phyloP scores from a whole-genome alignment of 1,140 invertebrate genomes.

The Thaumatotibia leucotreta region DNA sequence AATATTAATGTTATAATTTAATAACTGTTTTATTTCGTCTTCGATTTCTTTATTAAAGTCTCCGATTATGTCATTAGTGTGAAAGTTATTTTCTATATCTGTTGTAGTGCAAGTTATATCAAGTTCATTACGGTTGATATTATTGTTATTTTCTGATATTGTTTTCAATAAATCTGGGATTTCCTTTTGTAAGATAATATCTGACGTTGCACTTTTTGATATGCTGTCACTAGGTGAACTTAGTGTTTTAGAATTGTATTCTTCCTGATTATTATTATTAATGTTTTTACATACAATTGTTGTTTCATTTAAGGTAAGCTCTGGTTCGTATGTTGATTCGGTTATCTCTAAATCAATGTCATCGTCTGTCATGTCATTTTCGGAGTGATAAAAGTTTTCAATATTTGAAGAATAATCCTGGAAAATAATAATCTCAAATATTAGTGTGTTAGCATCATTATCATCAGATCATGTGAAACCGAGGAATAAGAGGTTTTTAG shows the following conservation, averaged over 20 bases:
- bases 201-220: slow-evolving; percentile 25
- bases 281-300: slow-evolving; percentile 26
- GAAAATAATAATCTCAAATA: slow-evolving; percentile 28
- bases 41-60: slow-evolving; percentile 77
- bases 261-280: slow-evolving; percentile 38
- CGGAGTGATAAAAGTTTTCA: slow-evolving; percentile 62
- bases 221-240: slow-evolving; percentile 19
- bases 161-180: slow-evolving; percentile 66
- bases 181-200: slow-evolving; percentile 39
- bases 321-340: slow-evolving; percentile 35
- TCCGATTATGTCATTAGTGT: slow-evolving; percentile 72
- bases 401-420: slow-evolving; percentile 67
- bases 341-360: slow-evolving; percentile 57
- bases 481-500: too few species aligned
- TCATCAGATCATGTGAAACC: slow-evolving; percentile 7
- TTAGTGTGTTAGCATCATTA: too few species aligned
- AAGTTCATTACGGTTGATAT: slow-evolving; percentile 30
- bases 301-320: slow-evolving; percentile 29
- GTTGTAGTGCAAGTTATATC: slow-evolving; percentile 51
- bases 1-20: slow-evolving; percentile 70
- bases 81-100: slow-evolving; percentile 69
- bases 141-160: slow-evolving; percentile 50
- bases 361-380: slow-evolving; percentile 73
- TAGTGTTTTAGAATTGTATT: slow-evolving; percentile 20
- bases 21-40: slow-evolving; percentile 70